Evolutionary conservation across 1,140 invertebrate species (phyloP), one percentile per base, ranked within the genome.

Genomic region (Platyscapa corneri): DNA sequence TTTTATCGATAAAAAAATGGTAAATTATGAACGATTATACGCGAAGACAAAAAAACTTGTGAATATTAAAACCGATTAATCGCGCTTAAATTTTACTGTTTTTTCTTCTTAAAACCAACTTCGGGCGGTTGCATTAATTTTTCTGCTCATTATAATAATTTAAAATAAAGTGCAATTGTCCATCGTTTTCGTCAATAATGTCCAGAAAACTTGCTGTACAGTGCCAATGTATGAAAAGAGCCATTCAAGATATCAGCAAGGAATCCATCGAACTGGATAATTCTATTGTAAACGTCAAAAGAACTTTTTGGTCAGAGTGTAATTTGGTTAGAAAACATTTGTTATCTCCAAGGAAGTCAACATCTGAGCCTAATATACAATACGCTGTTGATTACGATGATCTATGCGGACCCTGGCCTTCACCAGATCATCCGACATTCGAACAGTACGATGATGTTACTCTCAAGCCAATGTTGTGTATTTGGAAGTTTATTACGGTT

Each of bases 21-120:
- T 90, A 90, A 92, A 91, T 91, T 91, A 92, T 92, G 88, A 90
- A 91, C 88, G 84, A 92, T 91, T 90, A 91, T 90, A 90, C 86
- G 72, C 56, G 53, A 83, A 85, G 87, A 88, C 77, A 88, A 42
- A 89, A 87, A 87, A 91, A 90, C 88, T 90, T 92, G 91, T 92
- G 91, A 91, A 92, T 92, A 92, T 89, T 90, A 88, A 65, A 84
- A 89, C 18, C 32, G 34, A 85, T 78, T 42, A 49, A 83, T 60
- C 67, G 74, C 67, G 53, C 76, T 83, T 83, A 16, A 83, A 72
- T 79, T 84, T 46, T 42, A 60, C 46, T 79, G 37, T 85, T 30
- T 82, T 77, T 82, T 74, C 53, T 87, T 87, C 76, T 86, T 34
- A 77, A 85, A 39, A 77, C 60, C 37, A 85, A 80, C 72, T 78